These are phyloP conservation scores for Prunella fulvescens DNA, from an alignment of 2,113 vertebrate species.

Conservation along the genomic window DNA sequence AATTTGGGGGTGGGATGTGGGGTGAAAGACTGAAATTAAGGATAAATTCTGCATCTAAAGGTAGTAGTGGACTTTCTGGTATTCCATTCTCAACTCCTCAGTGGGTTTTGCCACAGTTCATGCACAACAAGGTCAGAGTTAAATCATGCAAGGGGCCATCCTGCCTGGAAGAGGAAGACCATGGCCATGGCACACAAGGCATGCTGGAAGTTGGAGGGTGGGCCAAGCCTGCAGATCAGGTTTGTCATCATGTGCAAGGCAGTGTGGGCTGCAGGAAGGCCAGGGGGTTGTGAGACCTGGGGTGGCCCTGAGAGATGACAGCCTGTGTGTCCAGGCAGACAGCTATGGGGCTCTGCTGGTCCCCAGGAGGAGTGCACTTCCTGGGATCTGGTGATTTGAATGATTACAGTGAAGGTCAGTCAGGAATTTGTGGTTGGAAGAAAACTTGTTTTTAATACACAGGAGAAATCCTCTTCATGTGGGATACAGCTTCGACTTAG, in stretches of 20 bases:
- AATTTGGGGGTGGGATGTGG: not conserved
- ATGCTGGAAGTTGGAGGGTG: not conserved
- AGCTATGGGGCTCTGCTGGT: not conserved
- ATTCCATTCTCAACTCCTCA: not conserved
- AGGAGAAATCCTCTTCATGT: not conserved
- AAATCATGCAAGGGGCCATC: not conserved
- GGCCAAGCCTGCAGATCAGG: not conserved
- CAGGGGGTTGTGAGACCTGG: not conserved
- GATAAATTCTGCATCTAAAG: not conserved
- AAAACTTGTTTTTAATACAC: not conserved
- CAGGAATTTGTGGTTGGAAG: not conserved
- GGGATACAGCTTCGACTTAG: not conserved
- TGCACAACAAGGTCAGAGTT: not conserved
- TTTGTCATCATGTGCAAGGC: not conserved
- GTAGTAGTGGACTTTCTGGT: not conserved
- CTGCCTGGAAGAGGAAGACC: not conserved
- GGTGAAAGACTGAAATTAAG: not conserved
- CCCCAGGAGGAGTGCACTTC: not conserved
- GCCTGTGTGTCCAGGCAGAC: not conserved
- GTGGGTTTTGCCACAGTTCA: not conserved
- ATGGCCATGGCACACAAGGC: not conserved
- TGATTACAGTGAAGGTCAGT: not conserved
- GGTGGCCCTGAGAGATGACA: not conserved
- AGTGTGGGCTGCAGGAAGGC: not conserved
- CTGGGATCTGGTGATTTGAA: not conserved